Conservation (phyloP, 2,113 vertebrate genomes). For the Phainopepla nitens region DNA sequence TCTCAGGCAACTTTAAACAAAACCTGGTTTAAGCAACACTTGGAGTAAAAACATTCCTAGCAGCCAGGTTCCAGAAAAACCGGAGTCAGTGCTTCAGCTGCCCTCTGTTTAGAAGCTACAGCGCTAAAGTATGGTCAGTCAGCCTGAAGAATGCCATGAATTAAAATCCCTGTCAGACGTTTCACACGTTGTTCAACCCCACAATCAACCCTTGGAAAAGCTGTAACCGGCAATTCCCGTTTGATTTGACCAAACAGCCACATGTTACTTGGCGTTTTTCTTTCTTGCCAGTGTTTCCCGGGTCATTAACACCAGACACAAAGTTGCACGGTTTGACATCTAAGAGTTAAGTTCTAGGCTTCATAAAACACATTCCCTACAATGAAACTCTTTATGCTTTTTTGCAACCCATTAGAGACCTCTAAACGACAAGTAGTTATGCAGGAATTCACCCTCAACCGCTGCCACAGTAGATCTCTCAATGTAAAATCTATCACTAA, state of each 20-base stretch:
- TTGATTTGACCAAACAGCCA: background rate
- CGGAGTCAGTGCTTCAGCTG: background rate
- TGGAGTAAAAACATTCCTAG: background rate
- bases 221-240: background rate
- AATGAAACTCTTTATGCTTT: background rate
- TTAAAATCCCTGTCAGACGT: background rate
- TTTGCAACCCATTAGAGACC: background rate
- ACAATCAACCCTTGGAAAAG: background rate
- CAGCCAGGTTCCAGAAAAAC: background rate
- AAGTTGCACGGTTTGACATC: background rate
- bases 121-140: background rate
- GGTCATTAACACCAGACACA: background rate
- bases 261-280: background rate
- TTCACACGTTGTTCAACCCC: rapidly evolving
- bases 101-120: background rate
- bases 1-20: background rate
- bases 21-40: background rate
- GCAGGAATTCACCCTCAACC: background rate
- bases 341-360: background rate
- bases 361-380: background rate
- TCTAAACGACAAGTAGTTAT: background rate
- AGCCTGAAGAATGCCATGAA: background rate
- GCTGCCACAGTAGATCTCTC: background rate
- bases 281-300: background rate
- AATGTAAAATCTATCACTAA: background rate